Conservation (phyloP, 2,113 vertebrate species). For the Zosterops pallidus region DNA sequence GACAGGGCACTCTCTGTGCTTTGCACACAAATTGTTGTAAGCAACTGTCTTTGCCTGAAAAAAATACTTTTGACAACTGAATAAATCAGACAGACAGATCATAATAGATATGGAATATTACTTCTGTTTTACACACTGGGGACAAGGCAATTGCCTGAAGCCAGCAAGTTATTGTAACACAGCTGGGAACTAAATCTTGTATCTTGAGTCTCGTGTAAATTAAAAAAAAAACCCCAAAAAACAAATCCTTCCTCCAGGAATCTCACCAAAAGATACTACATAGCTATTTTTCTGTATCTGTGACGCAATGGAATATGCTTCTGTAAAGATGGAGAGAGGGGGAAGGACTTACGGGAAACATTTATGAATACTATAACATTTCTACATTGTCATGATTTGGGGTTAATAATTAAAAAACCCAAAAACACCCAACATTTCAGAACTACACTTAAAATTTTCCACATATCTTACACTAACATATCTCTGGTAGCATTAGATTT, state of each 20-base stretch:
- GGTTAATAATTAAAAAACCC: neutral
- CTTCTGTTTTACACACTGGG: neutral
- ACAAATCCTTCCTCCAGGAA: neutral
- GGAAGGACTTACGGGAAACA: neutral
- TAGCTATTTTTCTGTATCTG: neutral
- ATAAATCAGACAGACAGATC: conserved; percentile 8
- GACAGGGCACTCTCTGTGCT: neutral
- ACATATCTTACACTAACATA: neutral
- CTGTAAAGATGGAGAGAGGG: neutral
- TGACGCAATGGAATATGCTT: neutral
- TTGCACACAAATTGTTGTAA: neutral
- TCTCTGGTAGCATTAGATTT: neutral
- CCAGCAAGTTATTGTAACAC: neutral
- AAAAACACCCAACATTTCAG: neutral
- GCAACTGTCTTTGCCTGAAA: neutral
- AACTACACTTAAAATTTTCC: neutral
- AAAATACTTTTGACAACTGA: neutral
- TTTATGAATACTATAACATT: neutral
- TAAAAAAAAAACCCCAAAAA: neutral
- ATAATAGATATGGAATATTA: neutral
- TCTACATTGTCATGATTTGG: neutral
- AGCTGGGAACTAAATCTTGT: neutral
- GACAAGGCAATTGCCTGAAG: neutral
- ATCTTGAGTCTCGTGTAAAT: neutral
- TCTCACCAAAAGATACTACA: neutral